These are phyloP conservation scores for Lamprotornis superbus DNA, from an alignment of 2,113 vertebrate species.

Conservation along the genomic window DNA sequence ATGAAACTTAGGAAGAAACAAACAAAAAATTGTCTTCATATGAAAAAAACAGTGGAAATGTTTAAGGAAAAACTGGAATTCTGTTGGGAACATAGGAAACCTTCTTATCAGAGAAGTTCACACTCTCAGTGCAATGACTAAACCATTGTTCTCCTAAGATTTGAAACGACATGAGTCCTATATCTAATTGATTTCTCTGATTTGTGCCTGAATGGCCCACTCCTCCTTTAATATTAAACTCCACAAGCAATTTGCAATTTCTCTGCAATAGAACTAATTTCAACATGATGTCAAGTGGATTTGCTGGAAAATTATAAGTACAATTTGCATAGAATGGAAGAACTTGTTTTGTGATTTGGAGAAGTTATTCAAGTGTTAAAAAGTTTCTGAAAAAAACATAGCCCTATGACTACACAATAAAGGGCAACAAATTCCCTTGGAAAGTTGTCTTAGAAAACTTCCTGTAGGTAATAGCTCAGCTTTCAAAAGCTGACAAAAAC, in stretches of 20 bases:
- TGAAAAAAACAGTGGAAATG: not conserved
- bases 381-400: not conserved
- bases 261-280: not conserved
- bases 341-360: not conserved
- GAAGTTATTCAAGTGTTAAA: not conserved
- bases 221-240: not conserved
- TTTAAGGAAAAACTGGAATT: not conserved
- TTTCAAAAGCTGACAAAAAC: not conserved
- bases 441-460: not conserved
- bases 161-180: not conserved
- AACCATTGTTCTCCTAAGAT: not conserved
- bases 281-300: not conserved
- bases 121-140: not conserved
- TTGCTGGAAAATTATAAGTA: not conserved
- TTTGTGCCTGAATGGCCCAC: not conserved
- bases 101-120: not conserved
- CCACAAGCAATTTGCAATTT: not conserved
- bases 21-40: not conserved
- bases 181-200: not conserved
- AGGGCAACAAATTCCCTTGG: not conserved
- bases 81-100: not conserved
- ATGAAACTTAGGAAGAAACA: not conserved
- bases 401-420: not conserved
- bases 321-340: not conserved
- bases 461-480: not conserved